Percentiles rank a stretch among this genome's conserved stretches.
Evolutionary conservation across 2,113 vertebrate species (phyloP).

Genomic region (Orycteropus afer): DNA sequence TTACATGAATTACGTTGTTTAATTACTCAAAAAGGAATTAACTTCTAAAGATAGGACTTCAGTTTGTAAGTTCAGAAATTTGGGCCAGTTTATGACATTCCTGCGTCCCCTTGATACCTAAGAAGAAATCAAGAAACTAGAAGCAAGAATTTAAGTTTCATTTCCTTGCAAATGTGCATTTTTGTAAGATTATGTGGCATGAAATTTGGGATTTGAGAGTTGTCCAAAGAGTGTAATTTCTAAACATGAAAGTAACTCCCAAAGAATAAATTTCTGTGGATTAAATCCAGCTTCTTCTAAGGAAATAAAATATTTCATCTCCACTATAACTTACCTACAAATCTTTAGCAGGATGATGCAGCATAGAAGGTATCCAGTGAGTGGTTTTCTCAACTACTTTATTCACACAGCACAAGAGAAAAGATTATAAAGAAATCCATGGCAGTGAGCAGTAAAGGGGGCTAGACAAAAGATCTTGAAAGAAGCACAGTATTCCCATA

Average conservation of each 20-base stretch:
- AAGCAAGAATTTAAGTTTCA: not conserved
- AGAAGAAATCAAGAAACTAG: not conserved
- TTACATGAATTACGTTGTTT: slow-evolving; percentile 22
- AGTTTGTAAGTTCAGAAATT: not conserved
- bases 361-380: not conserved
- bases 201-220: not conserved
- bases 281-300: not conserved
- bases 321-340: not conserved
- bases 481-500: not conserved
- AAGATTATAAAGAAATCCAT: slow-evolving; percentile 35
- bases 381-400: slow-evolving; percentile 34
- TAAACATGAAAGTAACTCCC: not conserved
- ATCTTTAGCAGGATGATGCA: not conserved
- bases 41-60: not conserved
- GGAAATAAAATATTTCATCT: not conserved
- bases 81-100: not conserved
- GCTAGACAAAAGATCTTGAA: slow-evolving; percentile 3
- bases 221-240: not conserved
- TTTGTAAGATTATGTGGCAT: not conserved
- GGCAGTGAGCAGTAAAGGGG: slow-evolving; percentile 39
- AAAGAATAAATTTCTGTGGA: not conserved
- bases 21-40: not conserved
- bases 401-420: slow-evolving; percentile 10
- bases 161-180: not conserved
- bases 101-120: not conserved